Base-by-base conservation (phyloP, 2,113 vertebrate species). In the Poecile atricapillus region DNA sequence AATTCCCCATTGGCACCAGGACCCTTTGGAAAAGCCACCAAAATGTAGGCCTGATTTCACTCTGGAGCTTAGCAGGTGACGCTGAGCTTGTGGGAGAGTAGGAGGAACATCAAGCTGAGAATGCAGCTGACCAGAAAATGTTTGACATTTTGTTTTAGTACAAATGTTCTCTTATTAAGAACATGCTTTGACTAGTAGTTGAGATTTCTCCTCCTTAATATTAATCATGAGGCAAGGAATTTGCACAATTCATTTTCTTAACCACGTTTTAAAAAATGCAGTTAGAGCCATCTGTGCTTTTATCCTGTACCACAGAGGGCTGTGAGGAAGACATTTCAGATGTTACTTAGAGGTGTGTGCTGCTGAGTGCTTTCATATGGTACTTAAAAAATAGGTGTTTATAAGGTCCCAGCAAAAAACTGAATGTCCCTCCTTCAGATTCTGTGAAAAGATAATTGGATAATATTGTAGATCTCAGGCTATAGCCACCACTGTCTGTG, bases 51-150 rank as follows among this genome's bases (percentile, higher is more conserved):
- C 74, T 81, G 80, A 77, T 80, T 81, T 77, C 39, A 17, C 59
- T 73, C 68, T 63, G 12, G 9, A 90, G 53, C 92, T 91, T 75
- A 87, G 93, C 68, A 94, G 73, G 95, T 94, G 91, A 92, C 0
- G 1, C 60, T 86, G 91, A 82, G 85, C 78, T 90, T 77, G 35
- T 90, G 87, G 86, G 85, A 47, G 94, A 96, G 96, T 95, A 90
- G 94, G 95, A 95, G 95, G 95, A 53, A 86, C 68, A 86, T 77
- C 94, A 96, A 93, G 96, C 96, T 96, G 95, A 96, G 94, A 81
- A 90, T 83, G 71, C 95, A 96, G 94, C 93, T 96, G 96, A 93
- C 90, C 82, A 93, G 90, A 91, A 94, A 93, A 88, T 25, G 46
- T 82, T 89, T 95, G 93, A 94, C 95, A 97, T 95, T 97, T 95